phyloP scores from a whole-genome alignment of 2,113 vertebrate genomes.

The Neotoma lepida region DNA sequence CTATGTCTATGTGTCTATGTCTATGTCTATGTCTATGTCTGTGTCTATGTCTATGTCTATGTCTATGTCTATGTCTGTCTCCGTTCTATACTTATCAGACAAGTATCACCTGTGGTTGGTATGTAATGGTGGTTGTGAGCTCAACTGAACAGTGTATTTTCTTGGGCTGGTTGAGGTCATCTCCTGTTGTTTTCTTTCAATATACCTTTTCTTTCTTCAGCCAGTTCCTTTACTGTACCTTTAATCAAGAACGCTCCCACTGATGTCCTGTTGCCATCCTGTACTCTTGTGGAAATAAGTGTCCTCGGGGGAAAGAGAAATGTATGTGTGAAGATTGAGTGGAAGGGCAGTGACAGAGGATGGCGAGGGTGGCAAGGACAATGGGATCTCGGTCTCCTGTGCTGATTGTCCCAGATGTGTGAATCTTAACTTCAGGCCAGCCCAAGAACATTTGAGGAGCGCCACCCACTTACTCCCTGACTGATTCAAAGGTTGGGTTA shows the following conservation, averaged over 20 bases:
- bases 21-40: too few relatives aligned
- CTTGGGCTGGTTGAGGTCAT: neutral
- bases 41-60: too few relatives aligned
- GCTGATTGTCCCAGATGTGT: too few relatives aligned
- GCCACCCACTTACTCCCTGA: neutral
- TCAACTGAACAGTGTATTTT: neutral
- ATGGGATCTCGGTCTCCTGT: neutral
- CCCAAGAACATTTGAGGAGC: neutral
- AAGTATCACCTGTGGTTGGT: neutral
- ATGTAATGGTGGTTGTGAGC: neutral
- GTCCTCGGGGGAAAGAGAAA: neutral
- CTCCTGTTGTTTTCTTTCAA: neutral
- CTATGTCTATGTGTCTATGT: too few relatives aligned
- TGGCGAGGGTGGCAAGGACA: neutral
- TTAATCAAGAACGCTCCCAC: neutral
- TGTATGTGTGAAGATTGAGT: neutral
- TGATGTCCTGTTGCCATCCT: neutral
- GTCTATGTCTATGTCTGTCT: too few relatives aligned
- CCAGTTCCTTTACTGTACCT: neutral
- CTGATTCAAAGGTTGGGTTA: neutral
- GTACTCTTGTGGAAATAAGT: neutral
- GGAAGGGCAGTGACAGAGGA: neutral
- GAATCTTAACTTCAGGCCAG: neutral
- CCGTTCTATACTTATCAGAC: neutral
- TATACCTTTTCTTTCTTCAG: constrained; percentile 9